Evolutionary conservation across 2,113 vertebrate genomes (phyloP), one percentile per base, ranked within the genome.

Genomic region (Saguinus imperator): DNA sequence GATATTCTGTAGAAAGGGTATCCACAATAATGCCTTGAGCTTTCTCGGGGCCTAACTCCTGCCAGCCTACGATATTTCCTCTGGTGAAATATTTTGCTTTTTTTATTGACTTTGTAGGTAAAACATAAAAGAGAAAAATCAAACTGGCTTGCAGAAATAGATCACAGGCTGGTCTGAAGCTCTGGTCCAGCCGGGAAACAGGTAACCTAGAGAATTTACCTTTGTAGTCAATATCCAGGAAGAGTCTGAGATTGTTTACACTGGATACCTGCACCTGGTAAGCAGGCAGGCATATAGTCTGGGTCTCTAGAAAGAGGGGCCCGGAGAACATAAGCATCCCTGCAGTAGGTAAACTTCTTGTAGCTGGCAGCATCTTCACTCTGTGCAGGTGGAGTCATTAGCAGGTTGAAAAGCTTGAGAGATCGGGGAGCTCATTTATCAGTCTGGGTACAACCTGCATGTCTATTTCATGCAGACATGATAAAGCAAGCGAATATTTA

Each of bases 61-160:
- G 29, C 23, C 61, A 82, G 12, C 20, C 45, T 66, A 32, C 29
- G 79, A n/a, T 75, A 77, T 75, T 94, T 92, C 75, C 80, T 82
- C 58, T 85, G 40, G 66, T 50, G 58, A 89, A 96, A 83, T 90
- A 66, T 48, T 81, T 90, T 23, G 32, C 20, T 23, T 84, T 90
- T 90, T 89, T 50, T 37, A 96, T 87, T 77, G 40, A 48, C 50
- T 68, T 73, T 89, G 17, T 75, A 95, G 35, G 35, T 48, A 10
- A 21, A 70, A 89, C 52, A 87, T 77, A 87, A 96, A 81, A 89
- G 52, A 90, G 84, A 48, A 95, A 64, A 87, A 76, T 89, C 73
- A 86, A 89, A 95, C 4, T 52, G n/a, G 32, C 58, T 68, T 87
- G 29, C 37, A 87, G 52, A 83, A 94, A 83, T 73, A 94, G 48